Conservation (phyloP, 2,797 vertebrate genomes). For the Antennarius maculatus region DNA sequence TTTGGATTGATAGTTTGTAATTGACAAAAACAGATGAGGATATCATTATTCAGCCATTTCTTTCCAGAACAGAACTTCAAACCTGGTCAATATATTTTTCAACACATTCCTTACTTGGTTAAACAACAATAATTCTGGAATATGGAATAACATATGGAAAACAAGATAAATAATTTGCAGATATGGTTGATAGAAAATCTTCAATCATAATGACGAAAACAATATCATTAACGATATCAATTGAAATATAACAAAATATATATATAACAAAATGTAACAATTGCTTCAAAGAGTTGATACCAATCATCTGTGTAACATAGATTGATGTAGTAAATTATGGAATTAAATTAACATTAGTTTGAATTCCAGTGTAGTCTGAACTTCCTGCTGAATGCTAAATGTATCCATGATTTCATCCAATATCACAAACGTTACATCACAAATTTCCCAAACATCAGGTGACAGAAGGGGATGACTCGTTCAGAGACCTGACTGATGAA, state of each 20-base stretch:
- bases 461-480: conserved; percentile 6
- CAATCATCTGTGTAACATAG: background rate
- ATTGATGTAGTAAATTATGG: background rate
- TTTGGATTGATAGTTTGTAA: no score
- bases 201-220: background rate
- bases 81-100: no score
- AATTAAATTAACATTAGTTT: background rate
- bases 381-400: background rate
- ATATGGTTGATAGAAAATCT: background rate
- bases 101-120: no score
- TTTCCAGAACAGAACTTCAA: no score
- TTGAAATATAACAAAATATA: background rate
- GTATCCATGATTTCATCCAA: background rate
- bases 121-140: background rate
- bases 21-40: no score
- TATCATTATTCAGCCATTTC: no score
- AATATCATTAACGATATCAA: no score
- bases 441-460: background rate
- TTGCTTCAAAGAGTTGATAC: background rate
- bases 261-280: background rate
- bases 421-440: conserved; percentile 3
- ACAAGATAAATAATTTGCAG: background rate
- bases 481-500: conserved; percentile 5
- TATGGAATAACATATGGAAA: background rate
- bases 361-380: background rate